Evolutionary conservation across 2,888 invertebrate species (phyloP), one percentile per base, ranked within the genome.

Genomic region (Elegia similella): DNA sequence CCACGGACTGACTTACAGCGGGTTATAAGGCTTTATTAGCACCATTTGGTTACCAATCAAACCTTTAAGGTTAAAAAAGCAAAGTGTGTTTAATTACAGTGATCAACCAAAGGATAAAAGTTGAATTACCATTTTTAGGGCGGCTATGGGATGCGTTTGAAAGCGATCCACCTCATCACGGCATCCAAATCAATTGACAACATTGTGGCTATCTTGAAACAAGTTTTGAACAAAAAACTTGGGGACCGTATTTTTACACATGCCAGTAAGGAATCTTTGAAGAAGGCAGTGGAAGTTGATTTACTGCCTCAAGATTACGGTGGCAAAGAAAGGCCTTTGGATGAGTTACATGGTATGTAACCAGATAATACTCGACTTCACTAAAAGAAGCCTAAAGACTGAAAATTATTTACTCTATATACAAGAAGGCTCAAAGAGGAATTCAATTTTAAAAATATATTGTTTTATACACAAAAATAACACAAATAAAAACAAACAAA

Each of bases 231-330:
- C 34, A 62, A 73, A 0, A 88, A 88, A 59, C 38, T 88, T 0
- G 68, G 62, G 0, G 58, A 59, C 0, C 64, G 86, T 7, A 71
- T 87, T 23, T 56, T 73, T 1, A 57, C 75, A 0, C 76, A 81
- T 30, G 76, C 72, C 54, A 65, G 34, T 1, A 2, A 72, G 0
- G 78, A 81, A 0, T 61, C 69, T 0, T 10, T 85, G 0, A 62
- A 73, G 5, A 67, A 79, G 5, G 42, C 63, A 34, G 57, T 84
- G 0, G 69, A 78, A 0, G 74, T 71, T 60, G 66, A 76, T 1
- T 59, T 83, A 1, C 44, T 87, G 10, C 87, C 88, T 0, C 56
- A 54, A 8, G 87, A 88, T 1, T 87, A 77, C 58, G 85, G 83
- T 2, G 87, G 87, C 0, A 64, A 73, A 1, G 80, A 79, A 55